Evolutionary conservation across 2,888 invertebrate genomes (phyloP).

Genomic region (Clivina fossor): DNA sequence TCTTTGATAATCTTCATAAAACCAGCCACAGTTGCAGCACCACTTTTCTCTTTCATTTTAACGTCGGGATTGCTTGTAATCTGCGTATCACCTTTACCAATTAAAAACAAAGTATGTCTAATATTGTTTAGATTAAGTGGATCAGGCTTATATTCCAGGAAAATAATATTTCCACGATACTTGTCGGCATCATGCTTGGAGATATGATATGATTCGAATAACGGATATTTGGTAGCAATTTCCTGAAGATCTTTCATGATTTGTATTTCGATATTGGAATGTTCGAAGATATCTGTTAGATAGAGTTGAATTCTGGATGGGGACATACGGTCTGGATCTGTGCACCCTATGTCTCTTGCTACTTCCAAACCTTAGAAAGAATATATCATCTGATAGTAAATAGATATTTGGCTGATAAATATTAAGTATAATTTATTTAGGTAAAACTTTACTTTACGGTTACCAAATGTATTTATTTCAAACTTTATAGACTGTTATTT

Average conservation of each 20-base stretch:
- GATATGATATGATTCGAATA: constrained; percentile 78
- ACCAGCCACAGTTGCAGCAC: constrained; percentile 89
- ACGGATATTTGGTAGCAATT: constrained; percentile 76
- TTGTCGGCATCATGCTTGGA: constrained; percentile 70
- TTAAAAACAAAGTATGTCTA: constrained; percentile 54
- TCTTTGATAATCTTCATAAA: constrained; percentile 76
- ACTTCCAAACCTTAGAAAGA: no score
- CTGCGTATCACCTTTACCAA: constrained; percentile 91
- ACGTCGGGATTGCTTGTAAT: constrained; percentile 85
- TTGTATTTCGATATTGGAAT: constrained; percentile 65
- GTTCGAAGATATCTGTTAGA: constrained; percentile 62
- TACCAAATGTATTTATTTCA: no score
- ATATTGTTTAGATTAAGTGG: constrained; percentile 17
- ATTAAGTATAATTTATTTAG: no score
- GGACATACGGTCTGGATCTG: constrained; percentile 91
- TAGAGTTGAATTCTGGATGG: constrained; percentile 77
- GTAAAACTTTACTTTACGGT: no score
- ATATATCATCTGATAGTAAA: no score
- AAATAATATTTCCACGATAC: constrained; percentile 77
- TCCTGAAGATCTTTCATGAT: constrained; percentile 61
- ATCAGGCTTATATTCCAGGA: constrained; percentile 76
- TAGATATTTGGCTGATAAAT: no score
- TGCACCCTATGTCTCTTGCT: constrained; percentile 73
- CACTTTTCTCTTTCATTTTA: constrained; percentile 96
- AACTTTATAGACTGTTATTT: no score